Evolutionary conservation across 2,113 vertebrate species (phyloP), one percentile per base, ranked within the genome.

Genomic region (Psilopogon haemacephalus): DNA sequence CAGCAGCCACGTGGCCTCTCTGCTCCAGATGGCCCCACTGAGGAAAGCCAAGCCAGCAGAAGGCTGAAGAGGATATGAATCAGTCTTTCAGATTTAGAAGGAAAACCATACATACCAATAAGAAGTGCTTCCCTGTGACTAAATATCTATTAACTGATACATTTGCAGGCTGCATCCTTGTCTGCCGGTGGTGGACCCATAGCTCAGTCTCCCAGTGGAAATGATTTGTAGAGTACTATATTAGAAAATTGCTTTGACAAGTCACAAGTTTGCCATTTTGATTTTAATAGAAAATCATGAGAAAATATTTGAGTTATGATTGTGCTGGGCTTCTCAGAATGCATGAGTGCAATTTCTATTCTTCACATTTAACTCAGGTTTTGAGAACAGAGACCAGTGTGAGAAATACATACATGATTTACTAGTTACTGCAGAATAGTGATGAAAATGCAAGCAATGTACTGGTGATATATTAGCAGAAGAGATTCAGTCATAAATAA

Each of bases 331-430:
- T 84, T 95, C 90, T 88, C 92, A 91, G 68, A 83, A 89, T 94
- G 88, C 58, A 83, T 69, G 64, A 85, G 28, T 84, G 62, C 33
- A 68, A 60, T 84, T 92, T 77, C 77, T 72, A 32, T 79, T 83
- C 71, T 94, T 93, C 68, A 73, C 54, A 32, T 70, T 93, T 95
- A 92, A 93, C 92, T 95, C 71, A 48, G 62, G 44, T 78, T 94
- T 90, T 73, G 48, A 87, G 88, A 85, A 84, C 27, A 83, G 88
- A 94, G 78, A 78, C 56, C 50, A 46, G 84, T 54, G 38, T 73
- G 83, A 95, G 84, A 93, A 92, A 92, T 89, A 81, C 5, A 33
- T 38, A 33, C 30, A 72, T 83, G 67, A 96, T 96, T 94, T 97
- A 92, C 77, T 89, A 18, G 35, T 89, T 89, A 70, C 71, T 93